Evolutionary conservation across 64 coral and sea anemone genomes (phyloP).

Genomic region (Dendronephthya gigantea): DNA sequence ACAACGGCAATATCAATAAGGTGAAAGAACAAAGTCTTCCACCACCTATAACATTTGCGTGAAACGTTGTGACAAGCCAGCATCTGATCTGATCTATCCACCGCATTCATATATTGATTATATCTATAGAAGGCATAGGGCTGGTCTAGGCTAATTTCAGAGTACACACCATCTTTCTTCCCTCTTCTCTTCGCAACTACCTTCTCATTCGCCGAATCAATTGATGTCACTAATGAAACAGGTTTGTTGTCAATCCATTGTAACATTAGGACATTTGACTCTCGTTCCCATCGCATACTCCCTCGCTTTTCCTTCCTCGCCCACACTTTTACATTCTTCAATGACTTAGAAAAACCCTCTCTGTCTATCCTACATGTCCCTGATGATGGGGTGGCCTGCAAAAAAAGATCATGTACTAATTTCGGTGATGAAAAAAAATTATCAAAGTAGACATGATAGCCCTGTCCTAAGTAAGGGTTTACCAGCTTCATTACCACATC

Average conservation of each 20-base stretch:
- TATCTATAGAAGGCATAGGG: background rate
- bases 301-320: background rate
- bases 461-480: background rate
- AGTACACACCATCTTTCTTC: background rate
- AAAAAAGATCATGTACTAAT: background rate
- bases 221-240: background rate
- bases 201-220: background rate
- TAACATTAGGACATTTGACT: background rate
- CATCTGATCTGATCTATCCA: slow-evolving; percentile 3
- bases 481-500: slow-evolving; percentile 12
- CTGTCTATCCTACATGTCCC: background rate
- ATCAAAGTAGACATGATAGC: slow-evolving; percentile 10
- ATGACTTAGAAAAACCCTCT: background rate
- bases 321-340: background rate
- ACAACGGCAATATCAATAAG: background rate
- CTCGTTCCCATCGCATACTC: background rate
- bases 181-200: background rate
- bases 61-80: background rate
- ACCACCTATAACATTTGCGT: background rate
- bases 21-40: background rate
- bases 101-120: background rate
- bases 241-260: background rate
- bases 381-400: background rate
- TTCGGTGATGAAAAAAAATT: background rate
- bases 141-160: background rate